Evolutionary conservation across 2,888 invertebrate species (phyloP).

Genomic region (Alviniconcha strummeri): DNA sequence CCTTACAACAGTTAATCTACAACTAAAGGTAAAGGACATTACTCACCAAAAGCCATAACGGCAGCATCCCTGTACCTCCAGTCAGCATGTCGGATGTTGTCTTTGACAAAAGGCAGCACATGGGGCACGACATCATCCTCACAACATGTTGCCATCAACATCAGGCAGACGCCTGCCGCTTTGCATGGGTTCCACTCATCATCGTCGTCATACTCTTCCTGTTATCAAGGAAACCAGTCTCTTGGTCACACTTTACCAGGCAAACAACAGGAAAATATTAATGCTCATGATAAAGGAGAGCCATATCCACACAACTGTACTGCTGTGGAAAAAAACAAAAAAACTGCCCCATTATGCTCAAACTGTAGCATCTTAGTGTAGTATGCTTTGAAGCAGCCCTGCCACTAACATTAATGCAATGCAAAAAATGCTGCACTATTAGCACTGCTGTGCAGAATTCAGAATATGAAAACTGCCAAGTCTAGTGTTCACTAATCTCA

Average conservation of each 20-base stretch:
- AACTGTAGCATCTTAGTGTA: no score
- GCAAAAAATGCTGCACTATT: no score
- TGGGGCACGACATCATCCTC: slow-evolving; percentile 97
- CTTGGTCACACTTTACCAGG: no score
- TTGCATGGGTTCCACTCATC: slow-evolving; percentile 99
- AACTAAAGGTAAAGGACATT: neutral
- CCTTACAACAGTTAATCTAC: no score
- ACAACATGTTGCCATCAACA: slow-evolving; percentile 97
- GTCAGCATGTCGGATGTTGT: slow-evolving; percentile 93
- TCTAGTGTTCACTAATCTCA: slow-evolving; percentile 46
- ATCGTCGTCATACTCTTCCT: slow-evolving; percentile 93
- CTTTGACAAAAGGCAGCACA: slow-evolving; percentile 96
- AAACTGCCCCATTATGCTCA: no score
- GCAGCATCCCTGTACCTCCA: slow-evolving; percentile 95
- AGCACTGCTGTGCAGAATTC: no score
- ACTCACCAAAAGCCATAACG: slow-evolving; percentile 94
- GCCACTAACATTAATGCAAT: no score
- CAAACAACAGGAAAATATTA: neutral
- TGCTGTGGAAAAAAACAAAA: no score
- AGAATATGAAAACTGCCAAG: no score
- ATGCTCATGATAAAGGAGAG: no score
- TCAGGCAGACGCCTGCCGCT: slow-evolving; percentile 98
- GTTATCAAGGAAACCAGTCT: slow-evolving; percentile 31
- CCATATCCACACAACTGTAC: no score
- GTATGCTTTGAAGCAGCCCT: no score